Percentiles rank a stretch among this genome's conserved stretches.
These are phyloP conservation scores for Junonia oenone DNA, from an alignment of 2,888 invertebrate genomes.

Conservation along the genomic window DNA sequence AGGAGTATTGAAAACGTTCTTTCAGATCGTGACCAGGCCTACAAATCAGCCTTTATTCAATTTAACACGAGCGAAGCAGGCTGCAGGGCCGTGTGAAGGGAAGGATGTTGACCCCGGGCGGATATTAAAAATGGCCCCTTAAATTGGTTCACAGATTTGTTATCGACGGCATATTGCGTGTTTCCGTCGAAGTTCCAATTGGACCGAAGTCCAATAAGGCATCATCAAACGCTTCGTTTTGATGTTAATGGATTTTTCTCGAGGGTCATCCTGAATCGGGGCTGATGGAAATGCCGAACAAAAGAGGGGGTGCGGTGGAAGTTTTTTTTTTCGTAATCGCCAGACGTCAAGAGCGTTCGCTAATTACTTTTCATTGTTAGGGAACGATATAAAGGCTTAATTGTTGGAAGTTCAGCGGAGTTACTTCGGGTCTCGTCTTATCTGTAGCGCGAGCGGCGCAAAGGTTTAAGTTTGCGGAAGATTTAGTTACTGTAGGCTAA, in stretches of 20 bases:
- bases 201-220: conserved; percentile 40
- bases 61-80: conserved; percentile 45
- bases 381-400: conserved; percentile 61
- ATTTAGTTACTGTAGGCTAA: conserved; percentile 20
- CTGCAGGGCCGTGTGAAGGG: conserved; percentile 56
- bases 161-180: conserved; percentile 57
- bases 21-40: conserved; percentile 49
- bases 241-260: conserved; percentile 52
- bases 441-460: conserved; percentile 39
- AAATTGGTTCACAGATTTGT: conserved; percentile 62
- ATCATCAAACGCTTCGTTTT: conserved; percentile 40
- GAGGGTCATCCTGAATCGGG: conserved; percentile 43
- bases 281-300: conserved; percentile 50
- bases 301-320: conserved; percentile 39
- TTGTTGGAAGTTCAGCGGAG: conserved; percentile 60
- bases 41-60: conserved; percentile 67
- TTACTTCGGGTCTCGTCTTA: conserved; percentile 44
- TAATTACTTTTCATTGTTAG: conserved; percentile 69
- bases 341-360: conserved; percentile 44
- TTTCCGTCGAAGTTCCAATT: conserved; percentile 45
- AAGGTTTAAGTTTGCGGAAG: conserved; percentile 23
- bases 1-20: conserved; percentile 71
- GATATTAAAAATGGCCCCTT: conserved; percentile 71
- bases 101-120: conserved; percentile 64
- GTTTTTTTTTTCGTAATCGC: conserved; percentile 47